These are phyloP conservation scores for Baronia brevicornis DNA, from an alignment of 2,888 invertebrate species.

Conservation along the genomic window DNA sequence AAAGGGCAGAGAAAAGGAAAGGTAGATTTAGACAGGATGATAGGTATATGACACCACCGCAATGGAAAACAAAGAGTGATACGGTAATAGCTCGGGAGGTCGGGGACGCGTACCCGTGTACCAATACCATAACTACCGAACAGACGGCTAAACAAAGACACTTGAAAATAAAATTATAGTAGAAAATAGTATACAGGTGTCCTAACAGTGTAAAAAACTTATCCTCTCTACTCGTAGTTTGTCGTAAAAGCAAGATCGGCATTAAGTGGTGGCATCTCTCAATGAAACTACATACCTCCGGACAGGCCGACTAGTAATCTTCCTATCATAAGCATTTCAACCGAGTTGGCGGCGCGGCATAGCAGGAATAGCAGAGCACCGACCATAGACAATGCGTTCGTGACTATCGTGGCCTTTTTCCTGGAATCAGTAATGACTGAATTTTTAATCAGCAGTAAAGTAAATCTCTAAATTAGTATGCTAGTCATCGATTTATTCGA, in stretches of 20 bases:
- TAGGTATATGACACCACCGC: background rate
- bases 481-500: no score
- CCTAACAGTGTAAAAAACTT: no score
- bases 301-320: constrained; percentile 86
- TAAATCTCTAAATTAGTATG: background rate
- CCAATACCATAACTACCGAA: no score
- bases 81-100: no score
- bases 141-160: no score
- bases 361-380: constrained; percentile 82
- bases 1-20: no score
- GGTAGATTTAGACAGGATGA: no score
- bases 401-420: constrained; percentile 83
- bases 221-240: background rate
- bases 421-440: constrained; percentile 43
- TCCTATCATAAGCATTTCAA: constrained; percentile 87
- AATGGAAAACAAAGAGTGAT: no score
- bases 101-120: no score
- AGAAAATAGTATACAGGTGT: no score
- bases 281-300: constrained; percentile 69
- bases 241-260: background rate
- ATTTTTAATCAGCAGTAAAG: constrained; percentile 5
- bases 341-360: constrained; percentile 80
- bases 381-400: constrained; percentile 79
- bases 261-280: background rate
- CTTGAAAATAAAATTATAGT: no score